These are phyloP conservation scores for Melanophora roralis DNA, from an alignment of 2,888 invertebrate genomes.

Conservation along the genomic window DNA sequence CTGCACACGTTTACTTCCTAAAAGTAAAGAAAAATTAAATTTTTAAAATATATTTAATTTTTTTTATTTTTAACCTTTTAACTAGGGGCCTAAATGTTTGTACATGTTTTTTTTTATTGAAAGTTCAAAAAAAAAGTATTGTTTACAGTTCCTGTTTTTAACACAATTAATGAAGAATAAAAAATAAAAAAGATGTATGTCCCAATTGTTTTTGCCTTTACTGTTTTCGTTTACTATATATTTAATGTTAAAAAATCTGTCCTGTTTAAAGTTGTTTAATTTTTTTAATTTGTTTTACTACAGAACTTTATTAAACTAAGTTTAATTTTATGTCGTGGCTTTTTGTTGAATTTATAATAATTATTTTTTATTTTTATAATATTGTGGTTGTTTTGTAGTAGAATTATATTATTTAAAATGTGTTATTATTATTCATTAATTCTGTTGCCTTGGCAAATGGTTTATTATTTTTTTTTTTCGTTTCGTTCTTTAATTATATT, in stretches of 20 bases:
- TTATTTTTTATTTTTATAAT: conserved; percentile 27
- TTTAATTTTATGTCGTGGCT: conserved; percentile 36
- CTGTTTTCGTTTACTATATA: too few species aligned
- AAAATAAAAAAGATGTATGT: too few species aligned
- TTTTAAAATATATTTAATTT: too few species aligned
- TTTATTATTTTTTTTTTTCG: conserved; percentile 47
- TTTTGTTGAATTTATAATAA: conserved; percentile 38
- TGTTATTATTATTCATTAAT: conserved; percentile 61
- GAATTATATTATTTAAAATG: conserved; percentile 57
- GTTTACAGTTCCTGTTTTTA: too few species aligned
- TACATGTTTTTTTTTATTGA: too few species aligned
- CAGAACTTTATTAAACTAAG: conserved; percentile 49
- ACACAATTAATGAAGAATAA: too few species aligned
- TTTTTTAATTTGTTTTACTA: conserved; percentile 20
- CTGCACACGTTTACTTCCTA: too few species aligned
- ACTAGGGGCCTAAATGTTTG: too few species aligned
- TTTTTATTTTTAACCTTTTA: too few species aligned
- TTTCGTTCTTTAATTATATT: conserved; percentile 43
- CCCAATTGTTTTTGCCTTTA: too few species aligned
- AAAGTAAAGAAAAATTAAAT: too few species aligned
- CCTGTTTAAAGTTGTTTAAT: background rate
- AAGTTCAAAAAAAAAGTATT: too few species aligned
- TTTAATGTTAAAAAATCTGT: background rate
- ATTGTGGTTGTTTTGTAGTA: conserved; percentile 17
- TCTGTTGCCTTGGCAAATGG: conserved; percentile 67